These are phyloP conservation scores for Paragorgia papillata DNA, from an alignment of 92 coral and sea anemone species.

Conservation along the genomic window DNA sequence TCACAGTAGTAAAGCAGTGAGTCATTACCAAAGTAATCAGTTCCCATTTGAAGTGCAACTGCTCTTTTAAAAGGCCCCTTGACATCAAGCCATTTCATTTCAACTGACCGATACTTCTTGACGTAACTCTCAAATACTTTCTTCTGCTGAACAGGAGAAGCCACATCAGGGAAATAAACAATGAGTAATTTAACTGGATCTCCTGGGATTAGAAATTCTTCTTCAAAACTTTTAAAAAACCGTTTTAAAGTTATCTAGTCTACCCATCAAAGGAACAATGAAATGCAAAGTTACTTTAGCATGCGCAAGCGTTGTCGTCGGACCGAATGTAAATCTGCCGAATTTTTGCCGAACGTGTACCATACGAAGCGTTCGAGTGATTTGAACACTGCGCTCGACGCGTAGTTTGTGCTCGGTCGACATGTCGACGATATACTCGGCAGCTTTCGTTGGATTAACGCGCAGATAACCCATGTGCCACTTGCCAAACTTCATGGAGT, in stretches of 20 bases:
- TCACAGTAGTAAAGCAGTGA: conserved; percentile 29
- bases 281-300: conserved; percentile 14
- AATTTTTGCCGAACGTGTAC: conserved; percentile 24
- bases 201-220: conserved; percentile 11
- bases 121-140: conserved; percentile 10
- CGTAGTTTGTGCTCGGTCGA: conserved; percentile 89
- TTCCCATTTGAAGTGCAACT: conserved; percentile 33
- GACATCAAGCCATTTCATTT: conserved; percentile 38
- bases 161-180: conserved; percentile 35
- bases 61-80: conserved; percentile 42
- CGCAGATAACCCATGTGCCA: conserved; percentile 91
- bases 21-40: conserved; percentile 14
- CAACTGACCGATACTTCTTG: conserved; percentile 25
- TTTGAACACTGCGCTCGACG: neutral
- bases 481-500: conserved; percentile 85
- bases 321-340: neutral
- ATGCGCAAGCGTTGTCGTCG: neutral
- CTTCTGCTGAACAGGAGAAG: conserved; percentile 1
- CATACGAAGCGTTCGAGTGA: neutral
- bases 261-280: conserved; percentile 35
- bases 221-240: conserved; percentile 27
- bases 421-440: conserved; percentile 88
- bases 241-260: conserved; percentile 37
- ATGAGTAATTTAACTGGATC: conserved; percentile 36
- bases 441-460: conserved; percentile 80